These are phyloP conservation scores for Hirtodrosophila confusa DNA, from an alignment of 2,888 invertebrate genomes.

Conservation along the genomic window DNA sequence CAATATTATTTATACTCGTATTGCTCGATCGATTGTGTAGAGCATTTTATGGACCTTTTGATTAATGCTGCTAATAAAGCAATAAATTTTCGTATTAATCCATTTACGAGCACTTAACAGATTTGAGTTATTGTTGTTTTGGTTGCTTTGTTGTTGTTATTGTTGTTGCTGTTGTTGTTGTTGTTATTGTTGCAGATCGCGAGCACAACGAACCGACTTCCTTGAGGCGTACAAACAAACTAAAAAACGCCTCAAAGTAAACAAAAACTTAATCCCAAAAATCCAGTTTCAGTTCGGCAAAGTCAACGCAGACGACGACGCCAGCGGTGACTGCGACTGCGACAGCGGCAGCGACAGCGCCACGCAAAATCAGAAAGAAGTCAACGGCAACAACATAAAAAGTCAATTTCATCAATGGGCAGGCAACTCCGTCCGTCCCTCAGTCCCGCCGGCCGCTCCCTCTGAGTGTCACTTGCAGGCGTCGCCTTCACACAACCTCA, in stretches of 20 bases:
- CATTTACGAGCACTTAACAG: constrained; percentile 69
- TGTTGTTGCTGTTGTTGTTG: constrained; percentile 16
- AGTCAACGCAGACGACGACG: constrained; percentile 20
- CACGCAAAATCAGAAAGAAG: constrained; percentile 65
- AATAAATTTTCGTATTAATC: constrained; percentile 64
- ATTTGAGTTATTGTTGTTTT: constrained; percentile 30
- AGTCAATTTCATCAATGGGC: constrained; percentile 83
- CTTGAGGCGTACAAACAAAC: constrained; percentile 81
- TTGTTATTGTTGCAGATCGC: constrained; percentile 42
- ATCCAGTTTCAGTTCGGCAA: constrained; percentile 67
- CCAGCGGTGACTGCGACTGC: constrained; percentile 15
- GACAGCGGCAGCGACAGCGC: constrained; percentile 29
- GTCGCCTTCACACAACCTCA: constrained; percentile 61
- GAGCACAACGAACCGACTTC: constrained; percentile 76
- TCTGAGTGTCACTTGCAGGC: constrained; percentile 69
- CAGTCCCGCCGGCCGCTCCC: constrained; percentile 17
- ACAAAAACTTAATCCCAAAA: constrained; percentile 82
- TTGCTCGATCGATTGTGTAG: constrained; percentile 20
- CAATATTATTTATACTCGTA: constrained; percentile 45
- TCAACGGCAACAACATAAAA: constrained; percentile 76
- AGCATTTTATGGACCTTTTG: constrained; percentile 55
- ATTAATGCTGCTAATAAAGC: constrained; percentile 64
- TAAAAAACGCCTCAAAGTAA: constrained; percentile 82
- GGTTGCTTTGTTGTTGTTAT: constrained; percentile 7
- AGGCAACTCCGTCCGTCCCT: constrained; percentile 30